These are phyloP conservation scores for Megaustenia siamemsis DNA, from an alignment of 2,888 invertebrate species.

Conservation along the genomic window DNA sequence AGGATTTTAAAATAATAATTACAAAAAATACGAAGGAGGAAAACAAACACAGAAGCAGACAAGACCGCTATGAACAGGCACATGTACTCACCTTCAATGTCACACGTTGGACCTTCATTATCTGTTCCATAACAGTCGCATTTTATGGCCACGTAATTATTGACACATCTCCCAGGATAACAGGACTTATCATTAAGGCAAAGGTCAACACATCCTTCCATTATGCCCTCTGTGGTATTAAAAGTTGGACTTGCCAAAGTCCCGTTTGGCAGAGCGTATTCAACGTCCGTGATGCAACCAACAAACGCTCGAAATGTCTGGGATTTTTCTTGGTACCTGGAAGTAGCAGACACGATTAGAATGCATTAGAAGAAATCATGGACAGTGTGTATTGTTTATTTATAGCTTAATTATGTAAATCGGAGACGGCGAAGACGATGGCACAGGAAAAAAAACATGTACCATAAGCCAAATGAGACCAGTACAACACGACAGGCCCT, in stretches of 20 bases:
- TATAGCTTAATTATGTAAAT: too few relatives aligned
- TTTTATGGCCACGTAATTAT: conserved; percentile 92
- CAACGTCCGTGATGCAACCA: conserved; percentile 69
- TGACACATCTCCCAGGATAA: conserved; percentile 93
- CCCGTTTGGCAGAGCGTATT: conserved; percentile 61
- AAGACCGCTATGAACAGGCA: too few relatives aligned
- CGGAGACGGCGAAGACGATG: too few relatives aligned
- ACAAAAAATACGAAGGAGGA: too few relatives aligned
- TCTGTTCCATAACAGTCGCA: conserved; percentile 96
- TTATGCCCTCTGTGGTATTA: conserved; percentile 59
- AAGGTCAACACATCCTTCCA: conserved; percentile 89
- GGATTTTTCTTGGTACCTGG: conserved; percentile 3
- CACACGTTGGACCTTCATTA: conserved; percentile 94
- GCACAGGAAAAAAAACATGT: too few relatives aligned
- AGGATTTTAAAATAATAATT: too few relatives aligned
- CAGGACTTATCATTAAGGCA: conserved; percentile 85
- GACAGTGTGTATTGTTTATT: too few relatives aligned
- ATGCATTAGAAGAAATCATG: too few relatives aligned
- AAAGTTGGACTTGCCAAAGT: conserved; percentile 59
- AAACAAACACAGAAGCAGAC: too few relatives aligned
- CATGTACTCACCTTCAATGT: conserved; percentile 90
- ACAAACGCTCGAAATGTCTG: conserved; percentile 59
- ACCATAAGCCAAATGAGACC: too few relatives aligned
- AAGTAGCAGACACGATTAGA: too few relatives aligned
- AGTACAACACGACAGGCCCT: too few relatives aligned